A percentile compares a stretch with the other conserved stretches of the same genome.
These are phyloP conservation scores for Nannoperca obscura DNA, from an alignment of 2,797 vertebrate genomes.

Conservation along the genomic window DNA sequence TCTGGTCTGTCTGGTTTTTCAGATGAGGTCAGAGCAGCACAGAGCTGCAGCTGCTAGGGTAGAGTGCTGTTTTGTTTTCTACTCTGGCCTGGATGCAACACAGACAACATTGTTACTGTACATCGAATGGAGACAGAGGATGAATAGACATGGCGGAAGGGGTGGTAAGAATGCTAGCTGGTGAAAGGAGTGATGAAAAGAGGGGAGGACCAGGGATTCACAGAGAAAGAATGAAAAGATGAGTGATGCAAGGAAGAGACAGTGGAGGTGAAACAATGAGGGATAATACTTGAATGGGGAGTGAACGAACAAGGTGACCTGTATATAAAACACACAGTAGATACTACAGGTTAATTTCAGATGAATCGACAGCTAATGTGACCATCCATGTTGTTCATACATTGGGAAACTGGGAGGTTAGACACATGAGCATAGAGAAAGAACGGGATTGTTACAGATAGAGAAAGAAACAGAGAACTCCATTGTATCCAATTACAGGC, in stretches of 20 bases:
- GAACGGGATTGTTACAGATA: constrained; percentile 59
- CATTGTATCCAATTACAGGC: constrained; percentile 77
- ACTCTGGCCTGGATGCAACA: constrained; percentile 60
- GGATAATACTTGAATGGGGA: constrained; percentile 8
- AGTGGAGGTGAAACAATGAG: constrained; percentile 42
- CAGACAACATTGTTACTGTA: constrained; percentile 80
- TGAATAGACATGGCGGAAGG: constrained; percentile 61
- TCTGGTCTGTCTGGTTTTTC: constrained; percentile 61
- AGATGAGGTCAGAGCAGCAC: constrained; percentile 73
- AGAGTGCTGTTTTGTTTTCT: constrained; percentile 71
- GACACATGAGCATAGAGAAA: constrained; percentile 44
- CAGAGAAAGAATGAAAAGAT: constrained; percentile 46
- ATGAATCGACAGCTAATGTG: constrained; percentile 17
- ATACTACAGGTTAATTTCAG: constrained; percentile 33
- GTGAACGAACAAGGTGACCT: constrained; percentile 46
- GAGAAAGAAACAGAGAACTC: constrained; percentile 64
- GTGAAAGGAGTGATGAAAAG: constrained; percentile 57
- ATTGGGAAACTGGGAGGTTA: constrained; percentile 36
- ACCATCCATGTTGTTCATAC: constrained; percentile 41
- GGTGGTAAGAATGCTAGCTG: constrained; percentile 30
- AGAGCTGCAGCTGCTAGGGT: constrained; percentile 74
- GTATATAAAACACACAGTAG: not conserved
- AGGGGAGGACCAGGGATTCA: constrained; percentile 23
- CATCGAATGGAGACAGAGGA: constrained; percentile 52
- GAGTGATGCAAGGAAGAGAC: constrained; percentile 48